These are phyloP conservation scores for Argyra leucocephala DNA, from an alignment of 2,888 invertebrate genomes.

Conservation along the genomic window DNA sequence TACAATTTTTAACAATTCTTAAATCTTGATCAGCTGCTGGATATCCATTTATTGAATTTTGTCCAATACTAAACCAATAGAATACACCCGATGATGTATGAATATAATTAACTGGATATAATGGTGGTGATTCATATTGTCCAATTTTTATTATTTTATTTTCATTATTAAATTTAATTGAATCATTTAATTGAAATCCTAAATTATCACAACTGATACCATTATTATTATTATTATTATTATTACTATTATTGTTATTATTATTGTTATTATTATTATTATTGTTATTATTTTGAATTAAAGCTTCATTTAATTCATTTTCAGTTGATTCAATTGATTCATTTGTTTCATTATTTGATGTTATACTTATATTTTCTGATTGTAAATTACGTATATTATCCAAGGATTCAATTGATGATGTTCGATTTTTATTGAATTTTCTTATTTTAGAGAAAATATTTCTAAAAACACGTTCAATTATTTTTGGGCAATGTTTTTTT, in stretches of 20 bases:
- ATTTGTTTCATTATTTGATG: neutral
- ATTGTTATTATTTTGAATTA: neutral
- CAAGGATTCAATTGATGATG: constrained; percentile 34
- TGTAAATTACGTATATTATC: constrained; percentile 38
- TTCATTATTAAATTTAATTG: neutral
- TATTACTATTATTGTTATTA: too few relatives aligned
- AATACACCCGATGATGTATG: neutral
- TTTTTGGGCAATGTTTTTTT: neutral
- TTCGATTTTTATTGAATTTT: neutral
- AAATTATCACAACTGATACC: neutral
- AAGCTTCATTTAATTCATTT: neutral
- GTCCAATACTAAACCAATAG: neutral
- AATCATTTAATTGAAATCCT: constrained; percentile 1
- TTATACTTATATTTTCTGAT: constrained; percentile 31
- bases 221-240: neutral
- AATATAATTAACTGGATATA: neutral
- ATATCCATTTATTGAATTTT: too few relatives aligned
- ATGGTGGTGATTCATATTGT: neutral
- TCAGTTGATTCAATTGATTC: neutral
- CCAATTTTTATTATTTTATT: neutral
- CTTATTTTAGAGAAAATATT: neutral
- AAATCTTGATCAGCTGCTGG: neutral
- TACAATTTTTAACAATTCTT: neutral
- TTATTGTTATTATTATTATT: too few relatives aligned
- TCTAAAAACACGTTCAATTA: neutral